A percentile compares a stretch with the other conserved stretches of the same genome.
These are phyloP conservation scores for Neocrepidodera transversa DNA, from an alignment of 2,888 invertebrate species.

Conservation along the genomic window DNA sequence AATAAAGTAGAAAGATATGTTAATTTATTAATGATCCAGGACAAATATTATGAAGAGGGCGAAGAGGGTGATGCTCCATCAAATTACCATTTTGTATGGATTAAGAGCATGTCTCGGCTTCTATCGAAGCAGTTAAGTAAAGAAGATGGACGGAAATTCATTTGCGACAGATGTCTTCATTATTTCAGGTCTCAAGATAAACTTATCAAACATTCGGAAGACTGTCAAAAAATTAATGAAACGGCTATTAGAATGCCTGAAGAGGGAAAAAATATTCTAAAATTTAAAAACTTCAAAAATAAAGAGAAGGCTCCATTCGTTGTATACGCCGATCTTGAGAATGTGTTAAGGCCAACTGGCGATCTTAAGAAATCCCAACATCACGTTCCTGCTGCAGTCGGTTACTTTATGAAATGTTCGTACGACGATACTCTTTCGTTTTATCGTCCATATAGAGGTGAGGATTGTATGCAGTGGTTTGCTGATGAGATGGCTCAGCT, in stretches of 20 bases:
- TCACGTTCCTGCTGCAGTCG: constrained; percentile 36
- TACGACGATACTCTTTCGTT: constrained; percentile 41
- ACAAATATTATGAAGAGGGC: too few species aligned
- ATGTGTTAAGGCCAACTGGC: background rate
- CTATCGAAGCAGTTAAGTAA: background rate
- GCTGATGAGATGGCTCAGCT: constrained; percentile 32
- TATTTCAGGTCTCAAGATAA: constrained; percentile 6
- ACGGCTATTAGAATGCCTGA: constrained; percentile 1
- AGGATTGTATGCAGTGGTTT: constrained; percentile 43
- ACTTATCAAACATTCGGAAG: background rate
- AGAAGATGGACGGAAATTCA: background rate
- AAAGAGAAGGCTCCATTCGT: constrained; percentile 26
- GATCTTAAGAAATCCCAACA: constrained; percentile 23
- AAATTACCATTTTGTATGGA: too few species aligned
- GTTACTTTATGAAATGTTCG: constrained; percentile 43
- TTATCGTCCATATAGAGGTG: constrained; percentile 35
- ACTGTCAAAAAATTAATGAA: background rate
- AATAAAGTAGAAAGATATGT: too few species aligned
- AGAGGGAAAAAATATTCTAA: constrained; percentile 17
- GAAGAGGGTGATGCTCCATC: too few species aligned
- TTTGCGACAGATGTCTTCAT: constrained; percentile 13
- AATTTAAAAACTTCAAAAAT: constrained; percentile 26
- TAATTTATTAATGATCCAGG: too few species aligned
- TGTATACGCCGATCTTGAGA: constrained; percentile 40
- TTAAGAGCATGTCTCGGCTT: constrained; percentile 3